Percentiles rank a stretch among this genome's conserved stretches.
These are phyloP conservation scores for Urocynchramus pylzowi DNA, from an alignment of 2,113 vertebrate genomes.

Conservation along the genomic window DNA sequence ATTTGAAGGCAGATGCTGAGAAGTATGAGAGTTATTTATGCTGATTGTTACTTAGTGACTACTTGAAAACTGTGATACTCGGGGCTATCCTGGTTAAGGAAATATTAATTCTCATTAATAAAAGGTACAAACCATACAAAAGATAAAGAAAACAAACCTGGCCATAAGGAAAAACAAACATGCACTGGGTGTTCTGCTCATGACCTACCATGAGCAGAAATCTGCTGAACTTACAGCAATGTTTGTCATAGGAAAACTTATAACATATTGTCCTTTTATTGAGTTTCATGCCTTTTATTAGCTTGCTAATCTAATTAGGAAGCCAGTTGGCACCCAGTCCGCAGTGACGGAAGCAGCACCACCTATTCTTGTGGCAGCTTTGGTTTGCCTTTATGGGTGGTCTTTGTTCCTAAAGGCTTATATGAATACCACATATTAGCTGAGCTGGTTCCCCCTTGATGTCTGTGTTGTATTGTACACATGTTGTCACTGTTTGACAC, in stretches of 20 bases:
- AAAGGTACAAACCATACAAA: not conserved
- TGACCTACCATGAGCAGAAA: not conserved
- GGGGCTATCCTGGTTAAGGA: not conserved
- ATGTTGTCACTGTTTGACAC: slow-evolving; percentile 74
- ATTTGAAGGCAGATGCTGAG: not conserved
- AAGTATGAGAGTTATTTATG: not conserved
- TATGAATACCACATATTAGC: slow-evolving; percentile 42
- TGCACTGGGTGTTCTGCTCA: not conserved
- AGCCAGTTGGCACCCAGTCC: not conserved
- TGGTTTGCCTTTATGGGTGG: slow-evolving; percentile 71
- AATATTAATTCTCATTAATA: not conserved
- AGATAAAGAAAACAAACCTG: not conserved
- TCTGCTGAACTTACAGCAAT: not conserved
- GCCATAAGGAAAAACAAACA: not conserved
- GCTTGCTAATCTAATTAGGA: slow-evolving; percentile 12
- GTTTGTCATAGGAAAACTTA: not conserved
- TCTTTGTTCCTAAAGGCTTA: slow-evolving; percentile 60
- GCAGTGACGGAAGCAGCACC: slow-evolving; percentile 42
- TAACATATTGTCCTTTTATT: not conserved
- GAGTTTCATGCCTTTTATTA: slow-evolving; percentile 11
- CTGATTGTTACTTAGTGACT: not conserved
- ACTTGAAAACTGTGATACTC: not conserved
- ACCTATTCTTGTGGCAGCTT: slow-evolving; percentile 59
- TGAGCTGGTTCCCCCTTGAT: slow-evolving; percentile 58
- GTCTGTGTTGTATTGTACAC: slow-evolving; percentile 73